Evolutionary conservation across 2,113 vertebrate genomes (phyloP), one percentile per base, ranked within the genome.

Genomic region (Thalassoma bifasciatum): DNA sequence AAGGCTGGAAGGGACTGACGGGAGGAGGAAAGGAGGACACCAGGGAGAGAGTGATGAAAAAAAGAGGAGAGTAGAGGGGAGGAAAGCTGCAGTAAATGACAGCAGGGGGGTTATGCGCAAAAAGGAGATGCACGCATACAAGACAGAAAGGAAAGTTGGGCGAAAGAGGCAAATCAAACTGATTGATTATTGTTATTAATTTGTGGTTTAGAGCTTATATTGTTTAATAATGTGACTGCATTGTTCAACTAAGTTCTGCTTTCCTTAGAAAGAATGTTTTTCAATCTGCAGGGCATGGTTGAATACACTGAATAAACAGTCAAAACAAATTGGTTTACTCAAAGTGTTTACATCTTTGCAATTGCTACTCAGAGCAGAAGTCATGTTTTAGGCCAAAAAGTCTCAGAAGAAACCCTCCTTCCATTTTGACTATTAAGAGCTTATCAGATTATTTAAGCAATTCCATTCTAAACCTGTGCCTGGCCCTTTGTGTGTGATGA

Each of bases 1-100:
- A 86, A 78, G 66, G 77, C 66, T 60, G 26, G 64, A 56, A 52
- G 62, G 69, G 69, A 83, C n/a, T 63, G 81, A 80, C 0, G 58
- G 72, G 57, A 67, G 69, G 50, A 81, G 66, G 71, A 66, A 72
- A 66, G 19, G 67, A 76, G 70, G 65, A 72, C 16, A 36, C 69
- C 57, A 71, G 63, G 61, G 56, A 46, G 14, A 34, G 71, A 72
- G 62, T 75, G 79, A 81, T 66, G 77, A 79, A 85, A 51, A 53
- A 66, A 38, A 58, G 54, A 50, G 24, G 54, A 76, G 65, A 77
- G 77, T 40, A 42, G 42, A 79, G 23, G 51, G 69, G 59, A 69
- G 54, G 72, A 65, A 76, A 62, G 52, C 53, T 75, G 67, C 66
- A 83, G 72, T 63, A 46, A 54, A 53, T 67, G 72, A 80, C 72